These are phyloP conservation scores for Garrulus glandarius DNA, from an alignment of 2,797 vertebrate genomes.

Conservation along the genomic window DNA sequence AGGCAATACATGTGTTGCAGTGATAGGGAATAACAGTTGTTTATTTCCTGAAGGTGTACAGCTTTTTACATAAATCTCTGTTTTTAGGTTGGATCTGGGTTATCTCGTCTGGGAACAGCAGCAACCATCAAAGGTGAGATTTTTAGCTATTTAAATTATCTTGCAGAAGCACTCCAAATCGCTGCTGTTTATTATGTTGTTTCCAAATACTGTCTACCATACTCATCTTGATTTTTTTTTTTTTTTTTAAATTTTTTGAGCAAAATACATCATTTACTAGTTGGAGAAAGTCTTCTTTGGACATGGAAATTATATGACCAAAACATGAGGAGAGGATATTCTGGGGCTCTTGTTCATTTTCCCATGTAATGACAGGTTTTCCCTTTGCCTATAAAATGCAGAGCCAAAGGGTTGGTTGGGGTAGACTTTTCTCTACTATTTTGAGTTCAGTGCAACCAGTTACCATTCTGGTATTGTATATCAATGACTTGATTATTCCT, in stretches of 20 bases:
- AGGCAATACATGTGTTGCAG: not conserved
- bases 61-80: not conserved
- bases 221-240: not conserved
- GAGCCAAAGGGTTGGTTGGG: not conserved
- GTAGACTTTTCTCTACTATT: not conserved
- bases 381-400: not conserved
- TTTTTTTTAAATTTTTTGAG: not conserved
- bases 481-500: not conserved
- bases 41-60: not conserved
- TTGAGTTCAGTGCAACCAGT: not conserved
- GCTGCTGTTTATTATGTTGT: not conserved
- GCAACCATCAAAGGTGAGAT: slow-evolving; percentile 87
- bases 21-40: not conserved
- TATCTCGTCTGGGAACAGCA: slow-evolving; percentile 84
- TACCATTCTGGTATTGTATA: not conserved
- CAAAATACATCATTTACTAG: not conserved
- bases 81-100: slow-evolving; percentile 84
- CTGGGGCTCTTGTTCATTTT: not conserved
- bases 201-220: not conserved
- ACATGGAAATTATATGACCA: not conserved
- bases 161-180: not conserved
- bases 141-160: not conserved
- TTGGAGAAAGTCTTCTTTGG: not conserved
- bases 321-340: not conserved
- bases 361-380: not conserved